phyloP scores from a whole-genome alignment of 2,797 vertebrate species.

The Lacerta viridis region DNA sequence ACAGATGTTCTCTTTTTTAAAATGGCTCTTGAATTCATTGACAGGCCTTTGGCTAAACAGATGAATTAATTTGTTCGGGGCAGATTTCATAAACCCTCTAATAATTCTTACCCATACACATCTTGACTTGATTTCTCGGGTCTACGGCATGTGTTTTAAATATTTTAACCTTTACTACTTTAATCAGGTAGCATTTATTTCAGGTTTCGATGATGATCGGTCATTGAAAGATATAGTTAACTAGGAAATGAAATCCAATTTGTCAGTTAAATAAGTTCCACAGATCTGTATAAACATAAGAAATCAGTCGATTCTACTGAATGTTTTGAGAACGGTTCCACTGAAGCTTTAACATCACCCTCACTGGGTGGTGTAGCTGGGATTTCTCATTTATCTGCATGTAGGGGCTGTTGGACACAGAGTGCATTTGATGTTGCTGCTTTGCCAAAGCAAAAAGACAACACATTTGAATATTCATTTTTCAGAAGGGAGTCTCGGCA shows the following conservation, averaged over 20 bases:
- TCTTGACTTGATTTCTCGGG: conserved; percentile 84
- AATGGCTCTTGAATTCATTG: conserved; percentile 82
- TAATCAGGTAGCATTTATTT: conserved; percentile 85
- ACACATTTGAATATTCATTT: background rate
- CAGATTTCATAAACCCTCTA: conserved; percentile 83
- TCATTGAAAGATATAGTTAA: conserved; percentile 79
- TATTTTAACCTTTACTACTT: conserved; percentile 83
- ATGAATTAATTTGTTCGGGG: conserved; percentile 84
- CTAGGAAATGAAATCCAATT: conserved; percentile 77
- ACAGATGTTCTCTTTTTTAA: conserved; percentile 82
- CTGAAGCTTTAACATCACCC: conserved; percentile 53
- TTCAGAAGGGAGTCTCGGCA: background rate
- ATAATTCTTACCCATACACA: conserved; percentile 84
- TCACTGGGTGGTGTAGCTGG: conserved; percentile 35
- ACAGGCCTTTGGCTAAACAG: conserved; percentile 81
- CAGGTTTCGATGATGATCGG: conserved; percentile 75
- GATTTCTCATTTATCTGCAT: conserved; percentile 48
- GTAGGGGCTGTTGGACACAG: background rate
- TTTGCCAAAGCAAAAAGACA: background rate
- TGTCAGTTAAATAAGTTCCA: conserved; percentile 74
- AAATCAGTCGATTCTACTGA: conserved; percentile 65
- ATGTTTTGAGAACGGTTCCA: conserved; percentile 56
- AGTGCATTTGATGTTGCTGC: background rate
- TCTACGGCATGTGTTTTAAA: conserved; percentile 83
- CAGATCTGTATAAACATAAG: conserved; percentile 64